Percentiles rank a stretch among this genome's conserved stretches.
phyloP scores from a whole-genome alignment of 1,140 invertebrate species.

The Neotoxoptera formosana region DNA sequence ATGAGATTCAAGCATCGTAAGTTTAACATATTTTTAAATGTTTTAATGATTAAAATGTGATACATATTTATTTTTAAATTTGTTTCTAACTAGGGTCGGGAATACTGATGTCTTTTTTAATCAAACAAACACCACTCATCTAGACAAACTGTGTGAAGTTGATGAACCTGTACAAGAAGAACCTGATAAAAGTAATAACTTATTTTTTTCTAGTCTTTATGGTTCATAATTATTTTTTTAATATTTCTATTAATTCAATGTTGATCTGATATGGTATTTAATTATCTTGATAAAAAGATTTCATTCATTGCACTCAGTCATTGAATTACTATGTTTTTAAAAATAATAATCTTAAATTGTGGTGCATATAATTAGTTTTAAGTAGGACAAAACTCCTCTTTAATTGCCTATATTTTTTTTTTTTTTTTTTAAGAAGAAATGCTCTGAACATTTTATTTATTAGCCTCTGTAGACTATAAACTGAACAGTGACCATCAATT shows the following conservation, averaged over 20 bases:
- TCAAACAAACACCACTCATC: background rate
- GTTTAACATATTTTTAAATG: background rate
- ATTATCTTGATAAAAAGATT: background rate
- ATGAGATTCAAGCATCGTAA: background rate
- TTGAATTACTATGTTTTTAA: background rate
- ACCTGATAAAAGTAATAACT: conserved; percentile 16
- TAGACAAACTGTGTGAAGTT: background rate
- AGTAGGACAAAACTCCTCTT: no score
- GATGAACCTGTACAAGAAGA: background rate
- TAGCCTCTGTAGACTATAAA: background rate
- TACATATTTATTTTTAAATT: background rate
- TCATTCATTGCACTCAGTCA: background rate
- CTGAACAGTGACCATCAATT: background rate
- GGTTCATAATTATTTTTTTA: background rate
- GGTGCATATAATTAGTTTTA: no score
- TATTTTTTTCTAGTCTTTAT: background rate
- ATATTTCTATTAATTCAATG: background rate
- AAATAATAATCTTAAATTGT: background rate
- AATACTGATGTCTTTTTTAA: background rate
- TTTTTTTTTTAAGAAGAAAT: background rate
- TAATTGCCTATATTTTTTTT: background rate
- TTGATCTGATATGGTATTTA: background rate
- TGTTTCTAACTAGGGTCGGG: background rate
- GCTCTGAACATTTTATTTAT: background rate
- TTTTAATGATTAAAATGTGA: background rate